Percentiles rank a stretch among this genome's conserved stretches.
These are phyloP conservation scores for Brenthis daphne DNA, from an alignment of 2,888 invertebrate genomes.

Conservation along the genomic window DNA sequence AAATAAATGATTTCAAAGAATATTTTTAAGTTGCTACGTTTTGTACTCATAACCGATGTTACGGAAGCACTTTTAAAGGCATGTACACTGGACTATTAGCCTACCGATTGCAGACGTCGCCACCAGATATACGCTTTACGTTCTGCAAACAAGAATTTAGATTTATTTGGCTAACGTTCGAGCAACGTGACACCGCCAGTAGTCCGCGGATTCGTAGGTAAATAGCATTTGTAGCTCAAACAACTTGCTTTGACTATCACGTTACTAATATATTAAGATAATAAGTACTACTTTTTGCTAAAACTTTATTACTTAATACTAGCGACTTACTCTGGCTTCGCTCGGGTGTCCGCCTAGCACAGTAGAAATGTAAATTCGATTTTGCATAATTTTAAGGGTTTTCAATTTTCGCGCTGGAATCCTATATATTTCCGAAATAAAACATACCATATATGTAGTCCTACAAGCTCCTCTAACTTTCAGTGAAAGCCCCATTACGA, in stretches of 20 bases:
- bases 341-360: no score
- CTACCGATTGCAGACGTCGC: slow-evolving; percentile 59
- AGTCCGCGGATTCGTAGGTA: slow-evolving; percentile 74
- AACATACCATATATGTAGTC: no score
- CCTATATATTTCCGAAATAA: no score
- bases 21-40: not conserved
- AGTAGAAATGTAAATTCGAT: no score
- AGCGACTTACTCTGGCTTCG: no score
- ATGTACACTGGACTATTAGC: slow-evolving; percentile 45
- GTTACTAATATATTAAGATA: slow-evolving; percentile 52
- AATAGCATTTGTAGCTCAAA: slow-evolving; percentile 77
- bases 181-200: slow-evolving; percentile 73
- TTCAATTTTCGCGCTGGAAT: no score
- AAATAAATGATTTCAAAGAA: not conserved
- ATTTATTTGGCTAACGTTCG: slow-evolving; percentile 61
- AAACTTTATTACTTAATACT: no score
- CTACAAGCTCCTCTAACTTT: no score
- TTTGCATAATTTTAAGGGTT: no score
- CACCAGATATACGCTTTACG: slow-evolving; percentile 67
- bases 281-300: slow-evolving; percentile 6
- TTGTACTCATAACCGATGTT: not conserved
- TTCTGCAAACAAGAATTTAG: slow-evolving; percentile 67
- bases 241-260: slow-evolving; percentile 70
- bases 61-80: not conserved
- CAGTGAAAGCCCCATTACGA: no score